phyloP scores from a whole-genome alignment of 64 coral and sea anemone species.

The Anthopleura sola region DNA sequence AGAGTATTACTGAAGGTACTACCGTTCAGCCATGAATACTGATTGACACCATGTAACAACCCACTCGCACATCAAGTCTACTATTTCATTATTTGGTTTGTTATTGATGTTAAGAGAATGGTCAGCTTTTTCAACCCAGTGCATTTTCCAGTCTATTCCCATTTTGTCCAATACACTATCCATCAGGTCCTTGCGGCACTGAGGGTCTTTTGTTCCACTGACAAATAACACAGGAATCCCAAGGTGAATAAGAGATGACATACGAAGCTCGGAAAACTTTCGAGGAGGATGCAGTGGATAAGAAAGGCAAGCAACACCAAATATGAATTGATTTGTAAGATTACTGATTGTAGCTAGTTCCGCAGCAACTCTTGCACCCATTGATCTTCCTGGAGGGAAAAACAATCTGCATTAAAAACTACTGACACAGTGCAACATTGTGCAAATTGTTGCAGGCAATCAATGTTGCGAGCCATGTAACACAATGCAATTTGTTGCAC shows the following conservation, averaged over 20 bases:
- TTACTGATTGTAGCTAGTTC: constrained; percentile 79
- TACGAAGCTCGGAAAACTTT: constrained; percentile 64
- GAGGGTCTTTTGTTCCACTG: constrained; percentile 87
- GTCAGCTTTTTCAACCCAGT: constrained; percentile 87
- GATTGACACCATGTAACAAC: constrained; percentile 91
- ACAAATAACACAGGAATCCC: constrained; percentile 90
- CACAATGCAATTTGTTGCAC: too few relatives aligned
- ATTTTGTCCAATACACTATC: constrained; percentile 69
- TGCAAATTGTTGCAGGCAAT: too few relatives aligned
- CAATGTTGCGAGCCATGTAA: too few relatives aligned
- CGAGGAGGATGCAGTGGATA: constrained; percentile 91
- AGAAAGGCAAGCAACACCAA: constrained; percentile 91
- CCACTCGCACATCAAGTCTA: constrained; percentile 74
- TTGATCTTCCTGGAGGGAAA: constrained; percentile 67
- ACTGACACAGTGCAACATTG: too few relatives aligned
- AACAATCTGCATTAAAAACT: background rate
- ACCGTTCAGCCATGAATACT: constrained; percentile 97
- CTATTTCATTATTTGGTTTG: constrained; percentile 57
- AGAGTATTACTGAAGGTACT: background rate
- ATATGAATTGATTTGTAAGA: constrained; percentile 75
- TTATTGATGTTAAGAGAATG: constrained; percentile 57
- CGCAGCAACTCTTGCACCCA: constrained; percentile 94
- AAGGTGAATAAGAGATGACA: constrained; percentile 83
- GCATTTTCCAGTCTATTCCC: constrained; percentile 83
- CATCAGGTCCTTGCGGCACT: constrained; percentile 83